Evolutionary conservation across 2,797 vertebrate species (phyloP), one percentile per base, ranked within the genome.

Genomic region (Mareca strepera): DNA sequence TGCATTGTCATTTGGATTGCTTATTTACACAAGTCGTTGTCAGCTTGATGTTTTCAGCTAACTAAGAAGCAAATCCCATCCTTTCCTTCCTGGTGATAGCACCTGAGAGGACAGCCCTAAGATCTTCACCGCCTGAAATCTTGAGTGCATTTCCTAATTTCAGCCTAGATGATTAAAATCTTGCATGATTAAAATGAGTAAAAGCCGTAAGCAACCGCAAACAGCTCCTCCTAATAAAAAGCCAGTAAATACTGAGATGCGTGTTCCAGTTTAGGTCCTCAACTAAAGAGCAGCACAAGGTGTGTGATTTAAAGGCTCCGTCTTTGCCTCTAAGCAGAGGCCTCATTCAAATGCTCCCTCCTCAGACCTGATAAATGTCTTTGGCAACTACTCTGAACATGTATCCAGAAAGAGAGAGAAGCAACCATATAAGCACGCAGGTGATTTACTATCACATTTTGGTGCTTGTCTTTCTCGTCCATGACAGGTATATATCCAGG

Each of bases 391-490:
- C 17, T 83, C 75, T 79, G 64, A 75, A 93, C 92, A 74, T 0
- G 0, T 7, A 60, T 35, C 62, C 59, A 88, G 67, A 69, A 80
- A 67, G 67, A 85, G 67, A 85, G 55, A 25, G 86, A 90, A 94
- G 66, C 53, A 90, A 79, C 29, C 79, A n/a, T 8, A 46, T 33
- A 81, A 92, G 37, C 46, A 94, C 31, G 35, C 41, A 73, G 26
- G 46, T 80, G 52, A 84, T 95, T 69, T 73, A 88, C 58, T 81
- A 53, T 14, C 25, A 95, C 77, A 41, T 91, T 95, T 88, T 93
- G 21, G 56, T 62, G 11, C 11, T 92, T 82, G 77, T 39, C 64
- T 82, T 23, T 93, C 58, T 83, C 33, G 33, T 44, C 41, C 33
- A 58, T n/a, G 70, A 79, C 44, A n/a, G 48, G 48, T 50, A 50